phyloP scores from a whole-genome alignment of 2,113 vertebrate genomes.

The Emydura subglobosa region DNA sequence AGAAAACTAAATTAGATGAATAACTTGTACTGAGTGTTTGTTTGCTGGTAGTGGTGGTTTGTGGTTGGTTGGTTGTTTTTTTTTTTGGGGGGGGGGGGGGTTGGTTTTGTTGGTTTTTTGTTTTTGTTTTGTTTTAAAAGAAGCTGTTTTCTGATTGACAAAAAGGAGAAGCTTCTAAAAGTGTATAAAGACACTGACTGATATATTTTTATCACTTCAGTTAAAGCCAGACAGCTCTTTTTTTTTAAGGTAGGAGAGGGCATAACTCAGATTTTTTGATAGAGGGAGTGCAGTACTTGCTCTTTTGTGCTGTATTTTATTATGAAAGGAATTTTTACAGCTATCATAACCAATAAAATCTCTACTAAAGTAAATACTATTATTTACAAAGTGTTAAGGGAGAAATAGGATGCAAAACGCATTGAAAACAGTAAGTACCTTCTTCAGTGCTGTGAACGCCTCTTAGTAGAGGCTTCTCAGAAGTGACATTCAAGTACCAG shows the following conservation, averaged over 20 bases:
- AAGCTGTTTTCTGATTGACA: background rate
- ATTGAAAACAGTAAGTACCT: background rate
- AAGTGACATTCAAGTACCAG: background rate
- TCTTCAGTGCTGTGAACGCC: background rate
- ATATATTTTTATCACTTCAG: background rate
- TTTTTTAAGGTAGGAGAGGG: background rate
- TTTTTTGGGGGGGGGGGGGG: background rate
- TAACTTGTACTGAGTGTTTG: background rate
- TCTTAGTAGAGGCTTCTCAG: background rate
- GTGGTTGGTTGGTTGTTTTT: too few species aligned
- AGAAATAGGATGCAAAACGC: background rate
- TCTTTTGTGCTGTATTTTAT: background rate
- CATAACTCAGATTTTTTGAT: background rate
- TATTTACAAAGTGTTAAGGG: background rate
- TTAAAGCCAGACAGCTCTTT: background rate
- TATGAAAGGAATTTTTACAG: background rate
- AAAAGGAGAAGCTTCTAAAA: background rate
- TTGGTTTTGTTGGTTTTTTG: rapidly evolving
- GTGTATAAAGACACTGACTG: background rate
- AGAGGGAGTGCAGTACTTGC: background rate
- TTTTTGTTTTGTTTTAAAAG: background rate
- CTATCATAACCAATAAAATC: background rate
- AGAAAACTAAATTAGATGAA: background rate
- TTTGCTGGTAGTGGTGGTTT: too few species aligned
- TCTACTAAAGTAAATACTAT: background rate